phyloP scores from a whole-genome alignment of 2,888 invertebrate genomes.

The Chironomus riparius region DNA sequence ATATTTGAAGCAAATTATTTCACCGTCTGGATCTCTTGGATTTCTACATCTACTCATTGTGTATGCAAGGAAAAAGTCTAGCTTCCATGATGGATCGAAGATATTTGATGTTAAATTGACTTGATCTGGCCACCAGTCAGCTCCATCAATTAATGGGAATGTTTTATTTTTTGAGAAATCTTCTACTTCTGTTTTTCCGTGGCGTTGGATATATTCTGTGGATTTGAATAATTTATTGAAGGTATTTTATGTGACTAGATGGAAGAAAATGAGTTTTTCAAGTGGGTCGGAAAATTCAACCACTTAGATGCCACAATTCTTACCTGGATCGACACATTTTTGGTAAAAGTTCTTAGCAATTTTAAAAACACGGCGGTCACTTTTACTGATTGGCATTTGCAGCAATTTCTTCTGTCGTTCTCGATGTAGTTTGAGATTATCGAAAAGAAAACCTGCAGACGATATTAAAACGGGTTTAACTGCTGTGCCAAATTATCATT shows the following conservation, averaged over 20 bases:
- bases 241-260: too few relatives aligned
- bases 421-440: background rate
- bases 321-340: background rate
- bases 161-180: background rate
- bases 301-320: too few relatives aligned
- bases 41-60: background rate
- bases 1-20: background rate
- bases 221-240: too few relatives aligned
- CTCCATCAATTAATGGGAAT: background rate
- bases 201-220: background rate
- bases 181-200: background rate
- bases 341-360: background rate
- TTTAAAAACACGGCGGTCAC: background rate
- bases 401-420: background rate
- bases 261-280: too few relatives aligned
- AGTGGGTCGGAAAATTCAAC: too few relatives aligned
- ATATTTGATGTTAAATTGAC: background rate
- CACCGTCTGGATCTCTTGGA: background rate
- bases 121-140: background rate
- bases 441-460: background rate
- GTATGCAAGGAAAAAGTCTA: background rate
- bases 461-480: background rate
- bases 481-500: background rate
- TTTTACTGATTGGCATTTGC: background rate
- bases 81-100: background rate